These are phyloP conservation scores for Theonella swinhoei DNA, from an alignment of 37 sponge, comb jelly and placozoan species.

Conservation along the genomic window DNA sequence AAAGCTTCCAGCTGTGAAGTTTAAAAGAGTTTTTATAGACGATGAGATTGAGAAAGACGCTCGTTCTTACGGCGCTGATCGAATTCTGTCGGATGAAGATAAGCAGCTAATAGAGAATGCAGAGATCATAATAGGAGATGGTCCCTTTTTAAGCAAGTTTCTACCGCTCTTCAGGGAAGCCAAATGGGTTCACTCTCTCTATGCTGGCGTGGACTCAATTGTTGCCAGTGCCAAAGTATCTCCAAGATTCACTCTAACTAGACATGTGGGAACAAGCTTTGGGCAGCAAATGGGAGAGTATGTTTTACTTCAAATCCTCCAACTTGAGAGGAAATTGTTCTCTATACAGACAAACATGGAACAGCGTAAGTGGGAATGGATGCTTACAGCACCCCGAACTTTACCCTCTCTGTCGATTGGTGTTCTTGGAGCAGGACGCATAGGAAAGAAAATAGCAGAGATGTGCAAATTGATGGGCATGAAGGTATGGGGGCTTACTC, in stretches of 20 bases:
- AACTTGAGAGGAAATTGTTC: conserved; percentile 28
- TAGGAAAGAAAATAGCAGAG: conserved; percentile 56
- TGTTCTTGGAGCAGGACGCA: conserved; percentile 60
- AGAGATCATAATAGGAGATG: conserved; percentile 21
- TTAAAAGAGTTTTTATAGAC: too few species aligned
- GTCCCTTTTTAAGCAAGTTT: not conserved
- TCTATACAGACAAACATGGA: conserved; percentile 22
- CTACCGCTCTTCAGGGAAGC: not conserved
- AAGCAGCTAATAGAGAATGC: not conserved
- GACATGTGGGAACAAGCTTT: conserved; percentile 39
- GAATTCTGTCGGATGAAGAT: not conserved
- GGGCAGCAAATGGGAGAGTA: conserved; percentile 69
- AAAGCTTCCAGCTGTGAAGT: too few species aligned
- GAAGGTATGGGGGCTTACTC: conserved; percentile 61
- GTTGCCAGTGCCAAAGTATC: not conserved
- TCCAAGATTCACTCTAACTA: conserved; percentile 31
- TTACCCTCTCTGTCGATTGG: conserved; percentile 39
- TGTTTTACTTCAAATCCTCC: conserved; percentile 50
- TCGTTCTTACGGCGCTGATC: too few species aligned
- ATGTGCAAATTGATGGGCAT: conserved; percentile 54
- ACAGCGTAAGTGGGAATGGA: conserved; percentile 14
- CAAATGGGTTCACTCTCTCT: conserved; percentile 50
- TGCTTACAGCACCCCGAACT: not conserved
- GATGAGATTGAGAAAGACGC: too few species aligned
- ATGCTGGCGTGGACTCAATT: conserved; percentile 25